A percentile compares a stretch with the other conserved stretches of the same genome.
Conservation (phyloP, 1,140 invertebrate genomes). For the Carposina sasakii region DNA sequence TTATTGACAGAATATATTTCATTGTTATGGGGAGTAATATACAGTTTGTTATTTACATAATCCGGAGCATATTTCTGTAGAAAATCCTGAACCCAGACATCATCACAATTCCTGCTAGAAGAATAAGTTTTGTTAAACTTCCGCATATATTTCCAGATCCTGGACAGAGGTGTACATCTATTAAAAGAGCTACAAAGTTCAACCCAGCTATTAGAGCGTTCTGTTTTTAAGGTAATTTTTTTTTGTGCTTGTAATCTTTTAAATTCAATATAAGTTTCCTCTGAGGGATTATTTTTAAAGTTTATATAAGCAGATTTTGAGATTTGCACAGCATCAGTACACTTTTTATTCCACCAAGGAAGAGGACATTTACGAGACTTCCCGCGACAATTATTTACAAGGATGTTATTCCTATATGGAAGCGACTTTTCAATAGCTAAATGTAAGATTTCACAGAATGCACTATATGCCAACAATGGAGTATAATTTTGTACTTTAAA, state of each 20-base stretch:
- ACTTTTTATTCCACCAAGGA: not conserved
- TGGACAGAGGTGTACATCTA: not conserved
- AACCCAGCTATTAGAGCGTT: not conserved
- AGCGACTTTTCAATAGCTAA: not conserved
- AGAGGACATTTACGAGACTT: not conserved
- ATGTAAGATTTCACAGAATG: not conserved
- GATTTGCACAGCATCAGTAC: not conserved
- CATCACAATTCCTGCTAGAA: not conserved
- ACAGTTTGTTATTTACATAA: not conserved
- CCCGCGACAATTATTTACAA: not conserved
- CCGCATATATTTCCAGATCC: not conserved
- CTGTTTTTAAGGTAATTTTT: not conserved
- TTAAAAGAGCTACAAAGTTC: not conserved
- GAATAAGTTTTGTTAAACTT: not conserved
- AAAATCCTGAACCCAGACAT: not conserved
- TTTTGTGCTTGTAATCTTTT: not conserved
- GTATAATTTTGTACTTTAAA: not conserved
- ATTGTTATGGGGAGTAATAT: not conserved
- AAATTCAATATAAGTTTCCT: not conserved
- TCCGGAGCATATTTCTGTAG: too few relatives aligned
- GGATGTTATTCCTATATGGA: not conserved
- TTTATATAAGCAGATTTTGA: not conserved
- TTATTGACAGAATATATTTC: not conserved
- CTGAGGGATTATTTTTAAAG: not conserved
- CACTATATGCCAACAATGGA: not conserved